A percentile compares a stretch with the other conserved stretches of the same genome.
Evolutionary conservation across 2,113 vertebrate genomes (phyloP).

Genomic region (Stigmatopora nigra): DNA sequence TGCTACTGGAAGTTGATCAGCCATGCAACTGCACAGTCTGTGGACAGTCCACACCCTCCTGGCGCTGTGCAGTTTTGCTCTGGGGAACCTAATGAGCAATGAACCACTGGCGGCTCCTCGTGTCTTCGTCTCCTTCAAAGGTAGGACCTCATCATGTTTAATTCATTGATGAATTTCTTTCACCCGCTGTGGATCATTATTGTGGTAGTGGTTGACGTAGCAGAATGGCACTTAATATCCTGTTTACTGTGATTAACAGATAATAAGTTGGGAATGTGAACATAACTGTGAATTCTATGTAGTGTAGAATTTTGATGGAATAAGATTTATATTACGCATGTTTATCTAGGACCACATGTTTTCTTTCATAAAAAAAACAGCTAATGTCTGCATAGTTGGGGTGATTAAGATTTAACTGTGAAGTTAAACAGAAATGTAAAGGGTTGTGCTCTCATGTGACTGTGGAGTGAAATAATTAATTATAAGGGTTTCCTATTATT

Average conservation of each 20-base stretch:
- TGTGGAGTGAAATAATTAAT: not conserved
- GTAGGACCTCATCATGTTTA: constrained; percentile 45
- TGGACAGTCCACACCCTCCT: constrained; percentile 60
- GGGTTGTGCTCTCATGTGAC: constrained; percentile 21
- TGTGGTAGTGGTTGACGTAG: not conserved
- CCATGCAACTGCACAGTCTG: constrained; percentile 61
- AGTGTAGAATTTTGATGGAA: not conserved
- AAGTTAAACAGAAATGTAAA: constrained; percentile 36
- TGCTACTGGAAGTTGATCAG: constrained; percentile 41
- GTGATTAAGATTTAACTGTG: constrained; percentile 24
- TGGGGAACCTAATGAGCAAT: constrained; percentile 51
- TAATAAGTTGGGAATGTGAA: not conserved
- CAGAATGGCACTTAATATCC: not conserved
- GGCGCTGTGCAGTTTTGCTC: constrained; percentile 45
- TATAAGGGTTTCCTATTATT: not conserved
- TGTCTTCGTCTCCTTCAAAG: constrained; percentile 75
- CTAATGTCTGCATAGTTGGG: constrained; percentile 31
- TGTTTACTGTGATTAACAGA: not conserved
- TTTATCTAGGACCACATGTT: not conserved
- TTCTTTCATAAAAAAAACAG: constrained; percentile 17
- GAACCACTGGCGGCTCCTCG: constrained; percentile 68
- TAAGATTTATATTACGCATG: not conserved
- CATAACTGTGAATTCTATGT: not conserved
- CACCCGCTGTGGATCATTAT: not conserved
- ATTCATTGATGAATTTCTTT: not conserved